Base-by-base conservation (phyloP, 2,888 invertebrate genomes). In the Marasmarcha lunaedactyla region DNA sequence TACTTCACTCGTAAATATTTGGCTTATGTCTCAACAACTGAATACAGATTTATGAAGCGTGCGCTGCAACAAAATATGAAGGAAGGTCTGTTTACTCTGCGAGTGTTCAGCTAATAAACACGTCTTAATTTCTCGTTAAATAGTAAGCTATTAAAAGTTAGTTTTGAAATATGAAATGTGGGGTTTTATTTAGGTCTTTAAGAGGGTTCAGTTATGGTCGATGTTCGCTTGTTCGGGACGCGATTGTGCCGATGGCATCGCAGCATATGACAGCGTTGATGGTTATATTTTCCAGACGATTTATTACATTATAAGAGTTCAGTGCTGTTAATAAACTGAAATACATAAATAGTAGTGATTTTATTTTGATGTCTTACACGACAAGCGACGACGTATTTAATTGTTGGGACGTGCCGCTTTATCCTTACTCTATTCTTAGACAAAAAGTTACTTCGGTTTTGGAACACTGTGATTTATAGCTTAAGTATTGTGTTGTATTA, bases 251-350 rank as follows among this genome's bases (percentile, higher is more conserved):
- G 20, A 20, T 30, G 30, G 6, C 9, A 30, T 11, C 9, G 9
- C 30, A 7, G 65, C 63, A 61, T 78, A 83, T 83, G 83, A 83
- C 79, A 63, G 67, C 61, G 81, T 55, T 77, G 81, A 83, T 63
- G 57, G 77, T 76, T 83, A 83, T 83, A 83, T 79, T 77, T 78
- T 77, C 77, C 74, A 81, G 73, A 78, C 83, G 72, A 83, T 83
- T 83, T 83, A 83, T 81, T 71, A 63, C 73, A 70, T 73, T 78
- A 79, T 76, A 79, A 79, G 79, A 79, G 74, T 59, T 59, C 66
- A 55, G 63, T 68, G 69, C 71, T 66, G 69, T 78, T 79, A 73
- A 76, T 78, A 72, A 67, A 72, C 63, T 66, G 71, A 71, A 68
- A 71, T 73, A 56, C 79, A 79, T 81, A 83, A 79, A 83, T 79